These are phyloP conservation scores for Campoplex nolae DNA, from an alignment of 2,888 invertebrate species.

Conservation along the genomic window DNA sequence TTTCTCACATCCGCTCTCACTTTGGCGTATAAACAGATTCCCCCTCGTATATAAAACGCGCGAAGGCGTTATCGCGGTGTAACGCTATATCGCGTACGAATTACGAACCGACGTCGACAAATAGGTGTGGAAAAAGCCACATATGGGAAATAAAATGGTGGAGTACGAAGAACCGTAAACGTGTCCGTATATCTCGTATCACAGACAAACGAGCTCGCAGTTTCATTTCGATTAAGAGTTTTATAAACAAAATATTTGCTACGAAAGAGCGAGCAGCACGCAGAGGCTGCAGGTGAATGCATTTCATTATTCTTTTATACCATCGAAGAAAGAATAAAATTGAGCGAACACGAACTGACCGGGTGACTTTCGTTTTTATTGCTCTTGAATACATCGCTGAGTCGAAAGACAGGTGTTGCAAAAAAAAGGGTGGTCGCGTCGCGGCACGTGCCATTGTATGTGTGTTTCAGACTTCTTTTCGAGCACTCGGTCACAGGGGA, in stretches of 20 bases:
- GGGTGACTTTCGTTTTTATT: constrained; percentile 46
- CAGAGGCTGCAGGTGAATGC: constrained; percentile 2
- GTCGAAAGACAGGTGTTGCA: neutral
- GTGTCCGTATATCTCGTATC: neutral
- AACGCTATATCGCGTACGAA: constrained; percentile 21
- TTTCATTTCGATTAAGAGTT: constrained; percentile 4
- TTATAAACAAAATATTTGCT: neutral
- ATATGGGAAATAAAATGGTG: neutral
- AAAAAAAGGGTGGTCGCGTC: constrained; percentile 14
- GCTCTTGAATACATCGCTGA: neutral
- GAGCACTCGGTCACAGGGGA: no score
- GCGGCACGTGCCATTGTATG: constrained; percentile 41
- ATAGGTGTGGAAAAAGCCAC: constrained; percentile 36
- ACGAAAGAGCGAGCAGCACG: neutral
- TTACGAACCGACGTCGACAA: constrained; percentile 53
- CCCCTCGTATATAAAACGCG: constrained; percentile 24
- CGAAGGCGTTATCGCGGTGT: constrained; percentile 30
- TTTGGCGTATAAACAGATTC: constrained; percentile 20
- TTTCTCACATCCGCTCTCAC: constrained; percentile 21
- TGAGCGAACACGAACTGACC: constrained; percentile 1
- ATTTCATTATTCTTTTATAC: constrained; percentile 11
- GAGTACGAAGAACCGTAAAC: neutral
- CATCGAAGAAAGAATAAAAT: constrained; percentile 28
- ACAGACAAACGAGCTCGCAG: neutral
- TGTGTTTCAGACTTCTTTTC: neutral